phyloP scores from a whole-genome alignment of 2,797 vertebrate species.

The Staurois parvus region DNA sequence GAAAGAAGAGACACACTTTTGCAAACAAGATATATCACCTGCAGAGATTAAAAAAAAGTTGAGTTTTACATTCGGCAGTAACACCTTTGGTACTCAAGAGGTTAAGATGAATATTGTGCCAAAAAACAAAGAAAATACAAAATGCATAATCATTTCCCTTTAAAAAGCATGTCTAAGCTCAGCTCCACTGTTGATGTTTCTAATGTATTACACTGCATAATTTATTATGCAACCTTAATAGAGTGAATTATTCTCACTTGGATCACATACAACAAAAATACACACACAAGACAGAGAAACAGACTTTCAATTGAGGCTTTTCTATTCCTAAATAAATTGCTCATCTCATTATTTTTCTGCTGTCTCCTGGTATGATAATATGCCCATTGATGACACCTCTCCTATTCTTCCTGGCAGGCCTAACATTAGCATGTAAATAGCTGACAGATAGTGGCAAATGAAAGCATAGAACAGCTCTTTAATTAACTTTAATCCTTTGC shows the following conservation, averaged over 20 bases:
- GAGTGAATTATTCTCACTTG: slow-evolving; percentile 70
- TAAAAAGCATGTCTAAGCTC: slow-evolving; percentile 65
- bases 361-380: slow-evolving; percentile 66
- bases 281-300: slow-evolving; percentile 60
- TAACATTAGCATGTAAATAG: slow-evolving; percentile 82
- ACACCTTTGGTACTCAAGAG: too few relatives aligned
- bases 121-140: too few relatives aligned
- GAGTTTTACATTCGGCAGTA: too few relatives aligned
- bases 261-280: slow-evolving; percentile 66
- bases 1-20: too few relatives aligned
- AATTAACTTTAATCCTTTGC: slow-evolving; percentile 85
- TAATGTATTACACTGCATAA: slow-evolving; percentile 69
- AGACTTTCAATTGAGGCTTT: slow-evolving; percentile 62
- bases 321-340: slow-evolving; percentile 44
- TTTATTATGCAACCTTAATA: slow-evolving; percentile 65
- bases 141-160: too few relatives aligned
- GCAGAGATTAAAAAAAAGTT: too few relatives aligned
- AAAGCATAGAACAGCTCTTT: slow-evolving; percentile 78
- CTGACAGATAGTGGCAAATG: slow-evolving; percentile 76
- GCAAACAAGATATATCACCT: too few relatives aligned
- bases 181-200: slow-evolving; percentile 65
- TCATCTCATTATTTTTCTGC: slow-evolving; percentile 71
- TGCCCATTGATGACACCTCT: slow-evolving; percentile 70
- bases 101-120: too few relatives aligned
- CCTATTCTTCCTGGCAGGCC: slow-evolving; percentile 69